phyloP scores from a whole-genome alignment of 2,113 vertebrate species.

The Ictidomys tridecemlineatus region DNA sequence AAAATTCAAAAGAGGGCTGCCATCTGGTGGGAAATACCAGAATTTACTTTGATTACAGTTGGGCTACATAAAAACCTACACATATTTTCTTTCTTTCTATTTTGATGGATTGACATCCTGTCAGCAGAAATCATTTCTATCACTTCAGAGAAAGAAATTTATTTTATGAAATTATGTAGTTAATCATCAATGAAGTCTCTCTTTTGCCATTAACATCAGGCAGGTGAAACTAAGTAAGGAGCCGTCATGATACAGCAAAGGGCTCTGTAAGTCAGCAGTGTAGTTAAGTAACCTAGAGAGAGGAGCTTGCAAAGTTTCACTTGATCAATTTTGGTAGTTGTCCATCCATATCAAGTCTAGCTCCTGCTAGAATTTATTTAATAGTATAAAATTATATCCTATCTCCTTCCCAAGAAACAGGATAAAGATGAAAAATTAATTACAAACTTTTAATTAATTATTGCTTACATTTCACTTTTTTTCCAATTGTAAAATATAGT shows the following conservation, averaged over 20 bases:
- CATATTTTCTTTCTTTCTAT: not conserved
- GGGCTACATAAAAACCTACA: not conserved
- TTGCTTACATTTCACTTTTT: slow-evolving; percentile 24
- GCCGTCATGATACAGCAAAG: not conserved
- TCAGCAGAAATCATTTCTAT: slow-evolving; percentile 32
- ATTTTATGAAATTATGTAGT: not conserved
- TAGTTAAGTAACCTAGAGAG: not conserved
- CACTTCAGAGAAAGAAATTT: not conserved
- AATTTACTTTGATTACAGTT: slow-evolving; percentile 17
- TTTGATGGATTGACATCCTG: not conserved
- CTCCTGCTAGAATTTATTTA: not conserved
- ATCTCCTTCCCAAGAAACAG: not conserved
- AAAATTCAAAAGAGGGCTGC: slow-evolving; percentile 58
- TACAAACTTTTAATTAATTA: not conserved
- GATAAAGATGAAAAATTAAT: not conserved
- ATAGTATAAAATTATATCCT: not conserved
- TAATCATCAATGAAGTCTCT: not conserved
- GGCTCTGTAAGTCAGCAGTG: not conserved
- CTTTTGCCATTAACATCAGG: not conserved
- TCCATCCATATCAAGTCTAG: not conserved
- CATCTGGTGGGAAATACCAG: slow-evolving; percentile 53
- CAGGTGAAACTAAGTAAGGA: not conserved
- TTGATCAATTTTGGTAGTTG: not conserved
- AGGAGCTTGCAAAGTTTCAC: not conserved
- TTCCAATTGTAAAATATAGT: not conserved